These are phyloP conservation scores for Elegia similella DNA, from an alignment of 2,888 invertebrate species.

Conservation along the genomic window DNA sequence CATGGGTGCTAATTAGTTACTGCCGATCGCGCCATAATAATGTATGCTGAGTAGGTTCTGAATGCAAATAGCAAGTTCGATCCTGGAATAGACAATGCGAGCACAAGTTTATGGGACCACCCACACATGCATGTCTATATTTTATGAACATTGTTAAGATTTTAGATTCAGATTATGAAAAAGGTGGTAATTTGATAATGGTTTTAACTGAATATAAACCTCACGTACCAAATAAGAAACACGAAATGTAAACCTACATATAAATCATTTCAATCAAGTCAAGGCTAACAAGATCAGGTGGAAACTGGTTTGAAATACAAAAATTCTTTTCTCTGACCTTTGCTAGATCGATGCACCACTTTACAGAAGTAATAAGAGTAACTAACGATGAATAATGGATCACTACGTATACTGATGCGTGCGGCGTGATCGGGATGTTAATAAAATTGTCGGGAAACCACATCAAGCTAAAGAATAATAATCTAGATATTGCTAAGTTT, in stretches of 20 bases:
- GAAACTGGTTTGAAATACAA: slow-evolving; percentile 6
- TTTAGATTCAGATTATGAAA: background rate
- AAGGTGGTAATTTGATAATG: background rate
- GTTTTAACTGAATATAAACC: background rate
- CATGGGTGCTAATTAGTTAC: slow-evolving; percentile 70
- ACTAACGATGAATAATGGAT: slow-evolving; percentile 15
- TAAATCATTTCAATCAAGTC: slow-evolving; percentile 9
- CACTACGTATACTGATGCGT: slow-evolving; percentile 25
- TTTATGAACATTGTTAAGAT: slow-evolving; percentile 25
- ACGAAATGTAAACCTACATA: background rate
- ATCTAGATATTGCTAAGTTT: background rate
- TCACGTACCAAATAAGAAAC: background rate
- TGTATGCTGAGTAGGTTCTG: slow-evolving; percentile 73
- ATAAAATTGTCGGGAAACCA: slow-evolving; percentile 30
- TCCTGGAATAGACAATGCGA: slow-evolving; percentile 79
- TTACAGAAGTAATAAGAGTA: slow-evolving; percentile 15
- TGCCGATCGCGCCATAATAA: slow-evolving; percentile 61
- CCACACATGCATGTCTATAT: slow-evolving; percentile 57
- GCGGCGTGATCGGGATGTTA: slow-evolving; percentile 50
- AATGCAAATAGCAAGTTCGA: slow-evolving; percentile 80
- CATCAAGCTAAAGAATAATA: slow-evolving; percentile 9
- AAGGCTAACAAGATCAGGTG: slow-evolving; percentile 11
- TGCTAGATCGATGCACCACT: slow-evolving; percentile 14
- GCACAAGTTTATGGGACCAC: slow-evolving; percentile 74
- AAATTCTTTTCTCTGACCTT: slow-evolving; percentile 3